Evolutionary conservation across 2,113 vertebrate genomes (phyloP), one percentile per base, ranked within the genome.

Genomic region (Cynopterus brachyotis): DNA sequence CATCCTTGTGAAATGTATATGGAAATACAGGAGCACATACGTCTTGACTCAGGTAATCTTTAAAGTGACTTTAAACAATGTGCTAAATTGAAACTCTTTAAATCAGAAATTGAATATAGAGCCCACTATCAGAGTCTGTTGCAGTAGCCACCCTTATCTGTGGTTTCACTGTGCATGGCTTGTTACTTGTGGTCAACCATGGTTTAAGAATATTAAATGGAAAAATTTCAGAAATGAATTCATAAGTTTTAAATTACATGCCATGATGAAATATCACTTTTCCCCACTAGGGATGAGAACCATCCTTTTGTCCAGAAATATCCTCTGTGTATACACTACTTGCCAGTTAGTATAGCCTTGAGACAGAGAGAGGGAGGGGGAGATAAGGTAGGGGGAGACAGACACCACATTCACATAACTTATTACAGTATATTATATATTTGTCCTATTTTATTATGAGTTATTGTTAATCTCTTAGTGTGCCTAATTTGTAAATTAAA

Each of bases 31-130:
- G 62, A 80, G 57, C 69, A 47, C 57, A 70, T 12, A 24, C 26
- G 50, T 95, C 81, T 73, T 59, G 37, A 64, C 30, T 91, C 45
- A 53, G 47, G 24, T 78, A 17, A 47, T 37, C 40, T 86, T 47
- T 64, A 84, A 67, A 79, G 50, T 79, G 72, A 93, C 62, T 67
- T 88, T 69, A 90, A 95, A 82, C 67, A 90, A 16, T 69, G 67
- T 26, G 37, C 12, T 76, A 83, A 50, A 89, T 42, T 4, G 66
- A 97, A 83, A 88, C 84, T 86, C 26, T 88, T 64, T 53, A 91
- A 80, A 50, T 79, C 28, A 86, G 64, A 91, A 73, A 19, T 81
- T 82, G 37, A 66, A 9, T 35, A 10, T 88, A 64, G 32, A 32
- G 11, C 50, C 42, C 20, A 13, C 32, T 89, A 12, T 19, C 45